Base-by-base conservation (phyloP, 1,140 invertebrate species). In the Lasioglossum baleicum region DNA sequence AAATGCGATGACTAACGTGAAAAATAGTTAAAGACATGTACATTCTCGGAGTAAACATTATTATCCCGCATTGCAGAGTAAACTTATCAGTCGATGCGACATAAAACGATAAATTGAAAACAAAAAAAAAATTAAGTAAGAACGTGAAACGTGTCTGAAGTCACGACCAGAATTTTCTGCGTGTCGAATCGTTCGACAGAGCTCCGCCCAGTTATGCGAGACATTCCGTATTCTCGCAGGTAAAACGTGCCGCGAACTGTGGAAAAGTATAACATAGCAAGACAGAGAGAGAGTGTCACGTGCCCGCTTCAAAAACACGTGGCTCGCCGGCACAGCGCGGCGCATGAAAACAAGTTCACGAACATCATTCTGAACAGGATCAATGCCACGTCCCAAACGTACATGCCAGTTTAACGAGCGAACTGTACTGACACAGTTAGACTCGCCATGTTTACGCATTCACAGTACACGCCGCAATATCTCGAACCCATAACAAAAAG, bases 251-350 rank as follows among this genome's bases (percentile, higher is more conserved):
- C 58, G 58, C 35, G 20, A 73, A 31, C 35, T 42, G 48, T 35
- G 35, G 44, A 76, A 81, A 65, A 48, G 53, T 74, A 53, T 53
- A 22, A 58, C n/a, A 35, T 31, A 65, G 31, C 26, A 74, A n/a
- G 13, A 79, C 58, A 56, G 44, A 26, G 26, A 26, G 26, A 48
- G 72, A 67, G 13, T 31, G 63, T 71, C 84, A 79, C 85, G 84
- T 86, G 84, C 20, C 22, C 61, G 78, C 72, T 71, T 7, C 48
- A 35, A 87, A 87, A 87, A 81, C 85, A 87, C 85, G 85, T 87
- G 85, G 75, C 78, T 83, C 73, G 31, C n/a, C 63, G 51, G 75
- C 35, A 3, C 35, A 2, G 35, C 35, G 5, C 35, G 35, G 1
- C 71, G 84, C 71, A 85, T 86, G 83, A 70, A 85, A 85, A 85